Evolutionary conservation across 2,888 invertebrate species (phyloP), one percentile per base, ranked within the genome.

Genomic region (Drosophila basisetae): DNA sequence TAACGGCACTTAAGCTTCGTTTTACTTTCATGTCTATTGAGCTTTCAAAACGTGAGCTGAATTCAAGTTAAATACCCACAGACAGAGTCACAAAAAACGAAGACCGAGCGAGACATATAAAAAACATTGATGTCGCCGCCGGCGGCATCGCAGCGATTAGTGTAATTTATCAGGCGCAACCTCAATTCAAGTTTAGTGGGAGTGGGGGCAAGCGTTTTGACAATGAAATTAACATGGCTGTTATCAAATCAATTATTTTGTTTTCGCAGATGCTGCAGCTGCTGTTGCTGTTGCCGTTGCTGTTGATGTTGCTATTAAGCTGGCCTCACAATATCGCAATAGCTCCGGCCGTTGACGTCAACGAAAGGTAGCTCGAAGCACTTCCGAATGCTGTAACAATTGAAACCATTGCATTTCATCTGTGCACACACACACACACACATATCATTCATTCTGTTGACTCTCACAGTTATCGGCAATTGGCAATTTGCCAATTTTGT

Each of bases 91-190:
- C 31, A 9, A 1, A 35, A 33, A 28, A 13, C 50, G 70, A 49
- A 37, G 53, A 76, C 33, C 22, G 41, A 64, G 53, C 56, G 47
- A 52, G 47, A 37, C 69, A 65, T 41, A 71, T 41, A 18, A 52
- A 50, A 35, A 18, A 18, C 31, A 58, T 54, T 54, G 58, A 31
- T 43, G 58, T 49, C n/a, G 61, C 35, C 54, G 61, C 11, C 47
- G 33, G 31, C 61, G 55, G 13, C 49, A 47, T 16, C 35, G 30
- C 31, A 56, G 68, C 78, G 80, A 81, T 87, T 87, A 84, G 71
- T 87, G 73, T 73, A 84, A 84, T 84, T 87, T 84, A 84, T 87
- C 88, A 84, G 83, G 61, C 76, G 68, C 88, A 81, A 72, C 73
- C 71, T 56, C 84, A 81, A 83, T 87, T 84, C 71, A 52, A 61